Evolutionary conservation across 2,888 invertebrate species (phyloP).

Genomic region (Drosophila mercatorum): DNA sequence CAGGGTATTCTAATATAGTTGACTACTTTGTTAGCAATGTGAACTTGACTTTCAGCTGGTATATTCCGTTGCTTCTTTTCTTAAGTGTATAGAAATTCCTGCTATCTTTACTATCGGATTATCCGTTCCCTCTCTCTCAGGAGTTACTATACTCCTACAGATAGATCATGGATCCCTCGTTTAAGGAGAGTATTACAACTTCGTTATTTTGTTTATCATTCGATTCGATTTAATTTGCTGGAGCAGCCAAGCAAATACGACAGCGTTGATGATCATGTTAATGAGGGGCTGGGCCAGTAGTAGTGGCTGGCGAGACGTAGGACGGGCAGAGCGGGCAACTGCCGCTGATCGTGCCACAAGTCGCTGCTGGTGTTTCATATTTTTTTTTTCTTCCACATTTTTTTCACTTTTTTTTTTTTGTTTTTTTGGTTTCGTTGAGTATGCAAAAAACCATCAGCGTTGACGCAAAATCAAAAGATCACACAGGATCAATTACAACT

Average conservation of each 20-base stretch:
- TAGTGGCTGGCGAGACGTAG: background rate
- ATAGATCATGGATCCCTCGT: background rate
- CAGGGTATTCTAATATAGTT: background rate
- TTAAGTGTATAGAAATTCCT: too few relatives aligned
- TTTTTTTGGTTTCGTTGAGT: constrained; percentile 16
- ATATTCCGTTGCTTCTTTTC: too few relatives aligned
- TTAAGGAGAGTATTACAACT: constrained; percentile 5
- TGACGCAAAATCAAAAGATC: constrained; percentile 81
- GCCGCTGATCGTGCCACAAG: constrained; percentile 57
- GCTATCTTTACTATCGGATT: too few relatives aligned
- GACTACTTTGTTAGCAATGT: background rate
- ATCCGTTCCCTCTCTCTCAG: too few relatives aligned
- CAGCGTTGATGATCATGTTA: constrained; percentile 81
- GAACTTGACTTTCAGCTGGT: background rate
- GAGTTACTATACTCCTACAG: too few relatives aligned
- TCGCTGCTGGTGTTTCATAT: constrained; percentile 50
- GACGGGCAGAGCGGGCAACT: background rate
- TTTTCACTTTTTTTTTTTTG: constrained; percentile 13
- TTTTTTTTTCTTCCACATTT: constrained; percentile 4
- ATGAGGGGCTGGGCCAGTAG: constrained; percentile 69
- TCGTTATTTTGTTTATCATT: background rate
- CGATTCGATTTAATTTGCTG: constrained; percentile 65
- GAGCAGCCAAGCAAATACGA: constrained; percentile 75
- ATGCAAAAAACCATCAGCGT: constrained; percentile 71
- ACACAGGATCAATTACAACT: constrained; percentile 82